Evolutionary conservation across 1,140 invertebrate genomes (phyloP).

Genomic region (Orchestia grillus): DNA sequence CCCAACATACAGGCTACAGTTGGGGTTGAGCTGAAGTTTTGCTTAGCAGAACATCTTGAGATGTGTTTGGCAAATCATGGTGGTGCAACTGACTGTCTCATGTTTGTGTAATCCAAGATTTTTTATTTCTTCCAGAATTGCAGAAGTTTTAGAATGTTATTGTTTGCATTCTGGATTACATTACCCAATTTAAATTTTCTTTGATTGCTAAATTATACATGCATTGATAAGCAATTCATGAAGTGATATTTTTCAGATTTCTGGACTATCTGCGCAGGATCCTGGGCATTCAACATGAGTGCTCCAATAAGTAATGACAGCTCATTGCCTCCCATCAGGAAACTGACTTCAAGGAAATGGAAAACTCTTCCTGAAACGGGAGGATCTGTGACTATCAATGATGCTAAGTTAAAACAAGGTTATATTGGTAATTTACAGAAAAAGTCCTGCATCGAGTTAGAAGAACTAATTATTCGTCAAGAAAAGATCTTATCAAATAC

Average conservation of each 20-base stretch:
- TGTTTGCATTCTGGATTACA: too few relatives aligned
- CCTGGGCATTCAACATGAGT: background rate
- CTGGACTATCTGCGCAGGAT: background rate
- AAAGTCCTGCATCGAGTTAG: constrained; percentile 56
- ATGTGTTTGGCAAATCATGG: too few relatives aligned
- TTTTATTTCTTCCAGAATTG: too few relatives aligned
- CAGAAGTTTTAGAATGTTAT: too few relatives aligned
- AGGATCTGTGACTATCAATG: constrained; percentile 59
- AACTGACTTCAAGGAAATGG: constrained; percentile 58
- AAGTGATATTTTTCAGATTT: background rate
- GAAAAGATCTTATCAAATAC: constrained; percentile 49
- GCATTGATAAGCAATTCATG: background rate
- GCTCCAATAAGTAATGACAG: background rate
- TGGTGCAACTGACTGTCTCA: too few relatives aligned
- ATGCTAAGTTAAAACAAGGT: constrained; percentile 63
- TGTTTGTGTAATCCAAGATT: too few relatives aligned
- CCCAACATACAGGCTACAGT: too few relatives aligned
- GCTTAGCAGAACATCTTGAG: too few relatives aligned
- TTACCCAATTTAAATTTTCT: too few relatives aligned
- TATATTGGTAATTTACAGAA: constrained; percentile 61
- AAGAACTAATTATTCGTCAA: constrained; percentile 59
- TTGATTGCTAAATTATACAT: background rate
- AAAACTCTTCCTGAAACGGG: constrained; percentile 57
- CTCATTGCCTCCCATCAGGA: constrained; percentile 35
- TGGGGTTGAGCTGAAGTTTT: too few relatives aligned